Conservation (phyloP, 2,888 invertebrate species). For the Dolichopus griseipennis region DNA sequence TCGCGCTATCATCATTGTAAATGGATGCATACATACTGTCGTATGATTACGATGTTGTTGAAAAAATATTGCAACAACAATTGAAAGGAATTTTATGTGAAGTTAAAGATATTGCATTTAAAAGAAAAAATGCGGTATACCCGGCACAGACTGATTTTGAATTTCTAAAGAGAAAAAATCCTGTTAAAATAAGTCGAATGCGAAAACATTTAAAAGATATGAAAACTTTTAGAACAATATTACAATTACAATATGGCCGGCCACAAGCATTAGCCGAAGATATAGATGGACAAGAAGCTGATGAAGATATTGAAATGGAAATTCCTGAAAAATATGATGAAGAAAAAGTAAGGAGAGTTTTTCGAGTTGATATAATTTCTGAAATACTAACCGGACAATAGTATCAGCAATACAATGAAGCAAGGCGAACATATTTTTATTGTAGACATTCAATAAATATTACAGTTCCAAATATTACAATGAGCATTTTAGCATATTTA, state of each 20-base stretch:
- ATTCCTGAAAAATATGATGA: conserved; percentile 43
- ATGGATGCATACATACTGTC: too few relatives aligned
- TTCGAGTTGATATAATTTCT: conserved; percentile 55
- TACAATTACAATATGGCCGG: conserved; percentile 36
- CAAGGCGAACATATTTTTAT: conserved; percentile 65
- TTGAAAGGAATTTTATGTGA: conserved; percentile 67
- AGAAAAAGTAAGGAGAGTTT: conserved; percentile 38
- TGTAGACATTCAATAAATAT: conserved; percentile 49
- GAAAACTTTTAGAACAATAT: conserved; percentile 40
- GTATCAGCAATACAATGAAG: conserved; percentile 71
- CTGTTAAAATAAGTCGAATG: conserved; percentile 64
- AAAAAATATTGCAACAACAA: conserved; percentile 75
- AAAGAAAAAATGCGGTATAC: conserved; percentile 54
- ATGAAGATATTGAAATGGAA: conserved; percentile 48
- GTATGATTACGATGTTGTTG: too few relatives aligned
- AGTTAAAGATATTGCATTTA: conserved; percentile 58
- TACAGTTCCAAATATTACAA: conserved; percentile 53
- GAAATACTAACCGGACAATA: conserved; percentile 48
- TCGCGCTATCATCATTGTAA: too few relatives aligned
- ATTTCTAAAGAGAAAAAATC: conserved; percentile 74
- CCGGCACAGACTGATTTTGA: conserved; percentile 58
- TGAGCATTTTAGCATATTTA: conserved; percentile 73
- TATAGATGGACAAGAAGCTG: conserved; percentile 45
- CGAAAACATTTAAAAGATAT: conserved; percentile 61
- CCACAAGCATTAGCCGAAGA: conserved; percentile 42